Evolutionary conservation across 2,797 vertebrate species (phyloP).

Genomic region (Gymnodraco acuticeps): DNA sequence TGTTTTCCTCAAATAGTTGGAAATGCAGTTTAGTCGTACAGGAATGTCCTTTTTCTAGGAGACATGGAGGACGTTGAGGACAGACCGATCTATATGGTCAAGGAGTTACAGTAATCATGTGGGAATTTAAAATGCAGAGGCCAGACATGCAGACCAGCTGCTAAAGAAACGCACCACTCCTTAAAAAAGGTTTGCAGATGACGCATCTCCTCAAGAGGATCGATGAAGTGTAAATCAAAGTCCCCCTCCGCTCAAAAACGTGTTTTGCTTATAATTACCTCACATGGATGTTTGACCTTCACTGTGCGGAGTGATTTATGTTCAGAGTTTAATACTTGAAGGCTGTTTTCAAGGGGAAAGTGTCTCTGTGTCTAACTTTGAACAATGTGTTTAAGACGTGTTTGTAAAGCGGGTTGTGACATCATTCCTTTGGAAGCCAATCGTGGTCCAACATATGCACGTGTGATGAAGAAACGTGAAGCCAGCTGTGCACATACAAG

Average conservation of each 20-base stretch:
- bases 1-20: too few species aligned
- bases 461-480: not conserved
- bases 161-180: not conserved
- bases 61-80: constrained; percentile 15
- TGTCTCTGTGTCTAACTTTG: not conserved
- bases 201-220: constrained; percentile 11
- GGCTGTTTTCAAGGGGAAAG: not conserved
- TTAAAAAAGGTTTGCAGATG: constrained; percentile 14
- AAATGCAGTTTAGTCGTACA: too few species aligned
- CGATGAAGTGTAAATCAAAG: constrained; percentile 24
- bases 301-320: not conserved
- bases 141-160: not conserved
- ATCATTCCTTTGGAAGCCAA: not conserved
- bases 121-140: constrained; percentile 17
- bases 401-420: not conserved
- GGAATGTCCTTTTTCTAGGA: too few species aligned
- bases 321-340: constrained; percentile 5
- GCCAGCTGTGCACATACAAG: too few species aligned
- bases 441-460: not conserved
- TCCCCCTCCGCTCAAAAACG: not conserved
- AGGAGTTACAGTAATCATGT: constrained; percentile 30
- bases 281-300: constrained; percentile 22
- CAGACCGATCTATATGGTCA: constrained; percentile 26
- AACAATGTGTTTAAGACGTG: not conserved
- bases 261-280: constrained; percentile 5